These are phyloP conservation scores for Scaptomyza reducta DNA, from an alignment of 2,888 invertebrate genomes.

Conservation along the genomic window DNA sequence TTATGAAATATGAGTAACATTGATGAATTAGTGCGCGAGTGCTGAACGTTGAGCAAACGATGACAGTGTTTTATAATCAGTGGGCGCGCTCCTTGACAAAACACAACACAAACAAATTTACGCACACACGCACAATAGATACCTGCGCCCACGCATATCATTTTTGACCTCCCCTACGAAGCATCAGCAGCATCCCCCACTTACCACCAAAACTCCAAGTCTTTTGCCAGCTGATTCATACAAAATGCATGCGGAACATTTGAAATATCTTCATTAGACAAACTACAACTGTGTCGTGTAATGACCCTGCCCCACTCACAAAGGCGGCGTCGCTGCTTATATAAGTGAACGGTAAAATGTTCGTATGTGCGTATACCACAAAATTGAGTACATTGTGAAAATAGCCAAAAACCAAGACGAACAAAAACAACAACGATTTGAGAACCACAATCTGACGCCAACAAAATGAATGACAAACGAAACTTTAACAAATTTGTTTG, in stretches of 20 bases:
- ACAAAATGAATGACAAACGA: constrained; percentile 32
- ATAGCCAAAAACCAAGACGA: constrained; percentile 49
- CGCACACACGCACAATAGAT: constrained; percentile 15
- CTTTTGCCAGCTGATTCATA: constrained; percentile 71
- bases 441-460: constrained; percentile 45
- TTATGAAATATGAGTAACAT: constrained; percentile 69
- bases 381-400: constrained; percentile 66
- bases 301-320: constrained; percentile 77
- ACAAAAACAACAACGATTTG: constrained; percentile 61
- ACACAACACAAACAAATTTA: constrained; percentile 18
- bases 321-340: constrained; percentile 53
- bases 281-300: constrained; percentile 64
- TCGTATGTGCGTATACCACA: constrained; percentile 64
- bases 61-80: constrained; percentile 75
- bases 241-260: constrained; percentile 48
- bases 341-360: constrained; percentile 60
- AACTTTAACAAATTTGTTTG: constrained; percentile 72
- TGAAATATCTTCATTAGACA: constrained; percentile 36
- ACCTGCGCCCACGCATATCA: constrained; percentile 66
- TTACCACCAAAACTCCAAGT: neutral
- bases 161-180: constrained; percentile 73
- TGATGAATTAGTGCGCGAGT: constrained; percentile 54
- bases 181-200: constrained; percentile 13
- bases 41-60: constrained; percentile 43
- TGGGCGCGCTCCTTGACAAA: constrained; percentile 37